phyloP scores from a whole-genome alignment of 2,113 vertebrate species.

The Gymnarchus niloticus region DNA sequence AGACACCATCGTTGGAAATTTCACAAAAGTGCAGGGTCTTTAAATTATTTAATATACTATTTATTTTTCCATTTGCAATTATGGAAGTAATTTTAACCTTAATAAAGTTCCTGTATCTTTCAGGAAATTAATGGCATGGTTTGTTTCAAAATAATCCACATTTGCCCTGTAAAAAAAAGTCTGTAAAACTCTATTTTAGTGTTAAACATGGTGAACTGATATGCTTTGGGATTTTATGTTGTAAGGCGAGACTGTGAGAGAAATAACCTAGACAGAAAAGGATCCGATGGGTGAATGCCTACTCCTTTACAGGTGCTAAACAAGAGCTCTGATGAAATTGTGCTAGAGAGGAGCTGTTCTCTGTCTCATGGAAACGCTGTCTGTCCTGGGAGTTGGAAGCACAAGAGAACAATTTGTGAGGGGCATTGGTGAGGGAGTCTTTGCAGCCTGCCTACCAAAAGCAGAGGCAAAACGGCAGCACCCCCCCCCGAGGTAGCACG shows the following conservation, averaged over 20 bases:
- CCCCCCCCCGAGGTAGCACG: neutral
- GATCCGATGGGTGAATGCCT: neutral
- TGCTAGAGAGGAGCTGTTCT: neutral
- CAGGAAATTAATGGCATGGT: neutral
- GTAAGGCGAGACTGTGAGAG: neutral
- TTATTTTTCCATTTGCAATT: neutral
- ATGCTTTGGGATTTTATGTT: too few species aligned
- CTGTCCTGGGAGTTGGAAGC: neutral
- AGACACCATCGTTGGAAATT: neutral
- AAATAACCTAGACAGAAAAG: neutral
- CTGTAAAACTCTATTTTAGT: neutral
- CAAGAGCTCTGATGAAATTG: neutral
- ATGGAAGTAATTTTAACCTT: neutral
- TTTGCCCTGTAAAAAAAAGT: neutral
- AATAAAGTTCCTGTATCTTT: neutral
- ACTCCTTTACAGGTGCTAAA: neutral
- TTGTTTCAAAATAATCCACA: neutral
- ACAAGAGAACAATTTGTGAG: neutral
- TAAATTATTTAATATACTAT: neutral
- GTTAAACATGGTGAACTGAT: neutral
- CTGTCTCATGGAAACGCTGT: neutral
- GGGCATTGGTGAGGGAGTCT: neutral
- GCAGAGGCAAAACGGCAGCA: neutral
- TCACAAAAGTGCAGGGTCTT: neutral
- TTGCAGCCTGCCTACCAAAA: neutral